Conservation (phyloP, 2,113 vertebrate species). For the Brachyhypopomus occidentalis region DNA sequence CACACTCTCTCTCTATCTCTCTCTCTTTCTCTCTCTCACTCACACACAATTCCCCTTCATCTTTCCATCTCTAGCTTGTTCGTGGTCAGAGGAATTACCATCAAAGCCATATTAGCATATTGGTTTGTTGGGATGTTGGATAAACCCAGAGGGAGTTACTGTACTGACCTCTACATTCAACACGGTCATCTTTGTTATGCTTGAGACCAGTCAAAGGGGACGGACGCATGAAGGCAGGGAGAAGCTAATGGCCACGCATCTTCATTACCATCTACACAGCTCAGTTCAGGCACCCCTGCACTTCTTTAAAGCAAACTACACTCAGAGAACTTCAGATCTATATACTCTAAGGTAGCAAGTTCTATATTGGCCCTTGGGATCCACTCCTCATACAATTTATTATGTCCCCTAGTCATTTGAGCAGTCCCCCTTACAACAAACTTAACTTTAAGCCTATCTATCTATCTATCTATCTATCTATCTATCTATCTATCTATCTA, state of each 20-base stretch:
- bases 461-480: not conserved
- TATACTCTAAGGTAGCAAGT: not conserved
- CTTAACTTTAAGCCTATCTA: no score
- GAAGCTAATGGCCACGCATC: no score
- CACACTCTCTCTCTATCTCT: conserved; percentile 28
- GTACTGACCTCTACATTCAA: not conserved
- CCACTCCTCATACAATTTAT: conserved; percentile 7
- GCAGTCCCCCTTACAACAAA: no score
- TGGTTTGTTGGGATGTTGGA: conserved; percentile 16
- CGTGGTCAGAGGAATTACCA: conserved; percentile 16
- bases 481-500: conserved; percentile 17
- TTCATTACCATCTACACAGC: no score
- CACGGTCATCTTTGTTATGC: no score
- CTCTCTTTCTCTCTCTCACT: conserved; percentile 1
- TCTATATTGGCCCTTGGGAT: conserved; percentile 44
- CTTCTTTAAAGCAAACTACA: not conserved
- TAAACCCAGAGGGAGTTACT: not conserved
- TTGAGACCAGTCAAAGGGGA: no score
- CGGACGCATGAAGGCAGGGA: no score
- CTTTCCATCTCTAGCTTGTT: no score
- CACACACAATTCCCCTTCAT: not conserved
- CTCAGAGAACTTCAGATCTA: not conserved
- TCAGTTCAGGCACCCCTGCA: no score
- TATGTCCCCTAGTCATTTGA: not conserved
- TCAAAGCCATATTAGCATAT: conserved; percentile 29